phyloP scores from a whole-genome alignment of 2,797 vertebrate species.

The Pyrocephalus nanus region DNA sequence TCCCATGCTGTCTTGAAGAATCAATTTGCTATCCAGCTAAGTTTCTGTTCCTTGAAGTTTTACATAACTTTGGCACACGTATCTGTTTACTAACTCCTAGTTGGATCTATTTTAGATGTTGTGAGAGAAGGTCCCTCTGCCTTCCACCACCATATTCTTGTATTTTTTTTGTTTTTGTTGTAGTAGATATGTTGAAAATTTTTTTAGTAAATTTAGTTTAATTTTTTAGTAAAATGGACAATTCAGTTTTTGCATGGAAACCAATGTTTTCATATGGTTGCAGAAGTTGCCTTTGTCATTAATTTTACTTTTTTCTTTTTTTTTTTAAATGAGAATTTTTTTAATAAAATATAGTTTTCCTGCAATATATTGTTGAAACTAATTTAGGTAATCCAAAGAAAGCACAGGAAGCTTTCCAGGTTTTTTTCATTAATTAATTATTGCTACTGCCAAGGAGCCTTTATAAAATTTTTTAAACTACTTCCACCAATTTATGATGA shows the following conservation, averaged over 20 bases:
- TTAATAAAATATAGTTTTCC: background rate
- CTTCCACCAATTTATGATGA: background rate
- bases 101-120: background rate
- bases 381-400: background rate
- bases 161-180: background rate
- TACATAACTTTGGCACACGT: background rate
- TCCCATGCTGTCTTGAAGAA: background rate
- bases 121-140: background rate
- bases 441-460: background rate
- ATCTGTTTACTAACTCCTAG: background rate
- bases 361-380: background rate
- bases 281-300: background rate
- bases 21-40: background rate
- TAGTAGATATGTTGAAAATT: background rate
- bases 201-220: background rate
- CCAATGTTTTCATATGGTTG: background rate
- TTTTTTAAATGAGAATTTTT: background rate
- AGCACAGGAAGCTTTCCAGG: accelerated
- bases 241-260: background rate
- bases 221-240: background rate
- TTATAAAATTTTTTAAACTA: background rate
- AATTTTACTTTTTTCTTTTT: background rate
- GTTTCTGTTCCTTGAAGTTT: background rate
- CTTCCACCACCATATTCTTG: background rate
- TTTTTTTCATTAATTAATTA: background rate